Evolutionary conservation across 2,797 vertebrate species (phyloP).

Genomic region (Chelmon rostratus): DNA sequence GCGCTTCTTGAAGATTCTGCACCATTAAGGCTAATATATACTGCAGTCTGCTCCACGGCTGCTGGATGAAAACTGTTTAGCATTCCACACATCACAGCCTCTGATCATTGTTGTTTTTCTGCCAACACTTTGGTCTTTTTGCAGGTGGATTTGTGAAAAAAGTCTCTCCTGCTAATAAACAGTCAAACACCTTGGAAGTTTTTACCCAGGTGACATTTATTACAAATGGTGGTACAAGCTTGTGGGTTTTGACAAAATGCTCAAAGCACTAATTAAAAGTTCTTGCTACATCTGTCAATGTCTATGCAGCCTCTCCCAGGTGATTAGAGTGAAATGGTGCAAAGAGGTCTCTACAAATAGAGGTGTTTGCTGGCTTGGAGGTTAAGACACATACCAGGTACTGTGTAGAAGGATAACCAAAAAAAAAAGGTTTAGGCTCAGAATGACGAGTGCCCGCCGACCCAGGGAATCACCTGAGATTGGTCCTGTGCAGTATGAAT

Average conservation of each 20-base stretch:
- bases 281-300: neutral
- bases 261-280: conserved; percentile 2
- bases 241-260: neutral
- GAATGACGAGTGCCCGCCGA: conserved; percentile 9
- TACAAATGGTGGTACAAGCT: neutral
- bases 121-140: neutral
- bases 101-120: conserved; percentile 18
- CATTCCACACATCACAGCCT: conserved; percentile 26
- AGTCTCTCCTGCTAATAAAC: neutral
- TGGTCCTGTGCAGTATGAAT: neutral
- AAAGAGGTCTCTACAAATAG: neutral
- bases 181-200: neutral
- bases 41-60: conserved; percentile 36
- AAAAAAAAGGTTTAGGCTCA: neutral
- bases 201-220: neutral
- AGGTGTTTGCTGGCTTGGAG: neutral
- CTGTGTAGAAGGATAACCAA: neutral
- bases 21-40: conserved; percentile 49
- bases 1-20: conserved; percentile 54
- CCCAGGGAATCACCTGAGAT: neutral
- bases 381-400: neutral
- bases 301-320: neutral
- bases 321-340: conserved; percentile 1
- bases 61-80: conserved; percentile 30
- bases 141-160: conserved; percentile 2